Evolutionary conservation across 2,797 vertebrate genomes (phyloP).

Genomic region (Phoeniculus purpureus): DNA sequence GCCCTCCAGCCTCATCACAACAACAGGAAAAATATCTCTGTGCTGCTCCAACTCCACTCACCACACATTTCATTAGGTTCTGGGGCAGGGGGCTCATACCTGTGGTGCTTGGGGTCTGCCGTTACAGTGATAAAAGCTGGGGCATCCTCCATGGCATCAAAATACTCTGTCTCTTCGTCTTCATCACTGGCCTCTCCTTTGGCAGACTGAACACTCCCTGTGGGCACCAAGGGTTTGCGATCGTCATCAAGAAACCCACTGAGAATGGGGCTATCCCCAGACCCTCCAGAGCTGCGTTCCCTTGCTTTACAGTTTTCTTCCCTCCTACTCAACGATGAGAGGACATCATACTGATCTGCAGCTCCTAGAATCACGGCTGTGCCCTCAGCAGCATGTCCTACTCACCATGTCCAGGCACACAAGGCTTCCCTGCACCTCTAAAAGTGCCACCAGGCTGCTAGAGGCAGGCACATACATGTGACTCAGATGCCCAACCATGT

Average conservation of each 20-base stretch:
- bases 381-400: background rate
- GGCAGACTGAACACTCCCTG: constrained; percentile 81
- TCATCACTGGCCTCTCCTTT: constrained; percentile 98
- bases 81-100: constrained; percentile 66
- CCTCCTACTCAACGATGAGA: fast-evolving
- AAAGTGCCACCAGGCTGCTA: background rate
- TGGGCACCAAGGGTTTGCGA: background rate
- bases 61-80: background rate
- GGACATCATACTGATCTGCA: fast-evolving
- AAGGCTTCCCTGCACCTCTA: background rate
- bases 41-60: fast-evolving
- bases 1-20: background rate
- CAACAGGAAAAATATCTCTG: fast-evolving
- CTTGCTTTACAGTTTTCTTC: background rate
- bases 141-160: constrained; percentile 98
- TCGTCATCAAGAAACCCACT: fast-evolving
- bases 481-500: fast-evolving
- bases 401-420: fast-evolving
- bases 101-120: constrained; percentile 89
- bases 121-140: constrained; percentile 97
- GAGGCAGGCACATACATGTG: fast-evolving
- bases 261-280: fast-evolving
- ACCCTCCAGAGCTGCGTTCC: fast-evolving
- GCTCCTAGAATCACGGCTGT: background rate
- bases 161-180: constrained; percentile 99